A percentile compares a stretch with the other conserved stretches of the same genome.
phyloP scores from a whole-genome alignment of 2,113 vertebrate species.

The Hemiprocne comata region DNA sequence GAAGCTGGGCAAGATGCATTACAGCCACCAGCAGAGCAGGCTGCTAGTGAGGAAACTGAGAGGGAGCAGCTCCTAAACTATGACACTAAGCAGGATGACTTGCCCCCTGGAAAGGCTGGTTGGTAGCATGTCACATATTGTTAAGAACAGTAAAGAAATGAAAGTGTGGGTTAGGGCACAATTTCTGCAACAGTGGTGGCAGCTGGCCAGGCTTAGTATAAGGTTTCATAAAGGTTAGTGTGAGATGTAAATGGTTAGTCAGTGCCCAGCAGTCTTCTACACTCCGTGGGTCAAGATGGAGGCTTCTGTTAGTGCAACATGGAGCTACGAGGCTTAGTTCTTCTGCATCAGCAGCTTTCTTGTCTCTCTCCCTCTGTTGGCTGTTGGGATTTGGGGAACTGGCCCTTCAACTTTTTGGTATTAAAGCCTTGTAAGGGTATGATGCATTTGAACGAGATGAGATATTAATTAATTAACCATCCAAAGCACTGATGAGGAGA shows the following conservation, averaged over 20 bases:
- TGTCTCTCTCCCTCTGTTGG: background rate
- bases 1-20: background rate
- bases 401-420: background rate
- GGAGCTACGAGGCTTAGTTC: background rate
- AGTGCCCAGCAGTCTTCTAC: background rate
- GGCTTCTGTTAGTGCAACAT: background rate
- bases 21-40: background rate
- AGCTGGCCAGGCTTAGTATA: background rate
- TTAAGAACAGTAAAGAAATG: background rate
- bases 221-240: background rate
- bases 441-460: background rate
- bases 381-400: background rate
- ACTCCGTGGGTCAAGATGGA: background rate
- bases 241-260: background rate
- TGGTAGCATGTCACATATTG: background rate
- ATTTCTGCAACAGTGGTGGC: background rate
- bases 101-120: conserved; percentile 22
- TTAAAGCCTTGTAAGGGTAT: background rate
- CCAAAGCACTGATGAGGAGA: background rate
- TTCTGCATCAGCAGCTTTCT: background rate
- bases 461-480: background rate
- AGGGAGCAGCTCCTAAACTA: conserved; percentile 71
- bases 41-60: conserved; percentile 61
- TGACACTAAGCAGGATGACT: conserved; percentile 18
- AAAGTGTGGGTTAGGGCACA: background rate